Base-by-base conservation (phyloP, 2,888 invertebrate species). In the Lasioglossum marginatum region DNA sequence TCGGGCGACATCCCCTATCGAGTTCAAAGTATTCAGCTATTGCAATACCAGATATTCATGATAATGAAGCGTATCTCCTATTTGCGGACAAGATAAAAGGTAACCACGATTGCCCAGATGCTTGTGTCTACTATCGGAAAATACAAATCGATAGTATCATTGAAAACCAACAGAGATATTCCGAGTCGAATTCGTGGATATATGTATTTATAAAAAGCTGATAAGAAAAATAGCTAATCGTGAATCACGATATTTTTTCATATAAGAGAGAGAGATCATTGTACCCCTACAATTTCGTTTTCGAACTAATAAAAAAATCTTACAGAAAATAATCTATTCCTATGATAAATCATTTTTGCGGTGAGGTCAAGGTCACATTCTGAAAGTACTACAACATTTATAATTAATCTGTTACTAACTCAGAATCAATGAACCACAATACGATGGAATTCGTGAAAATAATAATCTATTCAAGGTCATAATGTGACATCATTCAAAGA, bases 1-100 rank as follows among this genome's bases (percentile, higher is more conserved):
- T 16, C 57, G 23, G 14, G 37, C 23, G 45, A 40, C 45, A 16
- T 19, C n/a, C 48, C 37, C 5, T 19, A 31, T 70, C 37, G 52
- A 63, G 74, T 60, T 57, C 27, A 43, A 52, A 48, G 72, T 73
- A 73, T 71, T 31, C 37, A 60, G 19, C 37, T 82, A 82, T 31
- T 12, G 37, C 19, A 23, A 31, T n/a, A 19, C 34, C 12, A 31
- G 16, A 19, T 73, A 68, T 23, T 19, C 5, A 23, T 6, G 66
- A 68, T 82, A 66, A 34, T 27, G 19, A 66, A 73, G n/a, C 16
- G 34, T 31, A 66, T 34, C 48, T 23, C 4, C 6, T 34, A 71
- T 52, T 16, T 8, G 43, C 45, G 34, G 27, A 63, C 19, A 77
- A 14, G 43, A 66, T 45, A 48, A 34, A 23, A 34, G 23, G 34